phyloP scores from a whole-genome alignment of 2,797 vertebrate genomes.

The Kryptolebias ocellatus region DNA sequence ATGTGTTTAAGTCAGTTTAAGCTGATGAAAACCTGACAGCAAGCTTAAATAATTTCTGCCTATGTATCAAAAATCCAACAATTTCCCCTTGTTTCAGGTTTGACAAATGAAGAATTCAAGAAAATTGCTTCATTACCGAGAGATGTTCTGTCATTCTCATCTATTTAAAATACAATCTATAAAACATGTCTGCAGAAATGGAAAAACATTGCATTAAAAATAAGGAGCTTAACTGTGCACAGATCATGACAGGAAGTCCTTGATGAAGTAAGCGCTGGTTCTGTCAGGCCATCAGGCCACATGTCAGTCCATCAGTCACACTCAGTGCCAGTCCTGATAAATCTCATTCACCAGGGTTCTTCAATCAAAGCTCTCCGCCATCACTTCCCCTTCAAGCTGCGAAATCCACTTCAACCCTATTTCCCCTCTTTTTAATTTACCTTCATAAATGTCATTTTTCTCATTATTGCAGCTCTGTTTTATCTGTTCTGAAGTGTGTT shows the following conservation, averaged over 20 bases:
- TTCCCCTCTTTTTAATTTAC: neutral
- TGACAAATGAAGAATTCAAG: too few relatives aligned
- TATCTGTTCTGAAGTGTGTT: neutral
- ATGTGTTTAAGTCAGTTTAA: too few relatives aligned
- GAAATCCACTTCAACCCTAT: neutral
- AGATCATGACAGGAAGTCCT: too few relatives aligned
- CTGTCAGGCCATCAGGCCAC: too few relatives aligned
- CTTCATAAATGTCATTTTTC: neutral
- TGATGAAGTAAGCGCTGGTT: too few relatives aligned
- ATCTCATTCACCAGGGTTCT: neutral
- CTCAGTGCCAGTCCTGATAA: neutral
- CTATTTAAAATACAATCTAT: too few relatives aligned
- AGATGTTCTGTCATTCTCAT: neutral
- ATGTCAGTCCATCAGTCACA: neutral
- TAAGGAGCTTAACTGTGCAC: neutral
- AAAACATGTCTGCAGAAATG: too few relatives aligned
- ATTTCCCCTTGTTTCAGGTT: too few relatives aligned
- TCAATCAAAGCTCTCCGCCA: neutral
- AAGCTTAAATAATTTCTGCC: too few relatives aligned
- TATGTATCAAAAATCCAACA: too few relatives aligned
- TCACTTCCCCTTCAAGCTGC: neutral
- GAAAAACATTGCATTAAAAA: too few relatives aligned
- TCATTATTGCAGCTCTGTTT: neutral
- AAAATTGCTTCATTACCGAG: neutral
- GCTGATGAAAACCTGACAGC: too few relatives aligned